Conservation (phyloP, 2,797 vertebrate species). For the Dermochelys coriacea region DNA sequence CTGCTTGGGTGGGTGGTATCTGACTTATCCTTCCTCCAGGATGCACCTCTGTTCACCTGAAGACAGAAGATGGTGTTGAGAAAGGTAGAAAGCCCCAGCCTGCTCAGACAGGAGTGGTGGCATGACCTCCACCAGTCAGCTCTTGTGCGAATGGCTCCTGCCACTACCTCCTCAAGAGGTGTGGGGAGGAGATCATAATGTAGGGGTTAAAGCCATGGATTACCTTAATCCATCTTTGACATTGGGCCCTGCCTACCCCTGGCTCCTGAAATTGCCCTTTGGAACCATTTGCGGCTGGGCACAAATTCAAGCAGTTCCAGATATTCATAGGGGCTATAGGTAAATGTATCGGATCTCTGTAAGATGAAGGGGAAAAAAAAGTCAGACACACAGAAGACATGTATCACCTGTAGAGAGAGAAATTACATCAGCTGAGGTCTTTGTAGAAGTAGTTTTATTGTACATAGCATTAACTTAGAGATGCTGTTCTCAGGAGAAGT, state of each 20-base stretch:
- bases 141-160: not conserved
- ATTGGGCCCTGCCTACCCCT: not conserved
- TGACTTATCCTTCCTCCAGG: not conserved
- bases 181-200: not conserved
- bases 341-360: not conserved
- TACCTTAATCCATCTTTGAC: not conserved
- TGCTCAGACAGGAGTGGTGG: not conserved
- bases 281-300: not conserved
- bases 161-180: not conserved
- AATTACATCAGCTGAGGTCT: conserved; percentile 59
- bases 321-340: not conserved
- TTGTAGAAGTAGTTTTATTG: conserved; percentile 38
- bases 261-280: not conserved
- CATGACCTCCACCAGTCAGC: too few relatives aligned
- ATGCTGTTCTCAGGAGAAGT: not conserved
- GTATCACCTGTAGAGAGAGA: conserved; percentile 57
- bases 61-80: not conserved
- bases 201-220: not conserved
- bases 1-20: not conserved
- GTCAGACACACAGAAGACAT: conserved; percentile 4
- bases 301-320: not conserved
- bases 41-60: not conserved
- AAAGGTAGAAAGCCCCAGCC: not conserved
- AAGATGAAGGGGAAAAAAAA: conserved; percentile 1
- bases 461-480: conserved; percentile 39